A percentile compares a stretch with the other conserved stretches of the same genome.
phyloP scores from a whole-genome alignment of 1,140 invertebrate genomes.

The Arion vulgaris region DNA sequence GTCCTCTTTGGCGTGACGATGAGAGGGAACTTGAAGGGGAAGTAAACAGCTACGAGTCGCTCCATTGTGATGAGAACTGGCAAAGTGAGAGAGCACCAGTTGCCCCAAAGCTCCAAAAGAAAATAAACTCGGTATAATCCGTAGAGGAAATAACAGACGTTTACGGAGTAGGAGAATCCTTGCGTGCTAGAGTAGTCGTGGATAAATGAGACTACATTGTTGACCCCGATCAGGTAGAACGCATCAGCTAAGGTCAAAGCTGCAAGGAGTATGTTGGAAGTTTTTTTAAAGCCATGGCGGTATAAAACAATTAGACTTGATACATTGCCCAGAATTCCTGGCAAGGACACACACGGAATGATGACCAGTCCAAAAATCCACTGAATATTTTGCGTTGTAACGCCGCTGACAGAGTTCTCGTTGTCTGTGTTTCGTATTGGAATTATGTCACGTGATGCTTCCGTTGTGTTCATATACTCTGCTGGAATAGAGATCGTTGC shows the following conservation, averaged over 20 bases:
- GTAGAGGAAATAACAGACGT: neutral
- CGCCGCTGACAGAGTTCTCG: neutral
- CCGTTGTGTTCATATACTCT: neutral
- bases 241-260: conserved; percentile 8
- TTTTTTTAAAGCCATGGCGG: conserved; percentile 21
- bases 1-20: conserved; percentile 9
- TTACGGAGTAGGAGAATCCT: neutral
- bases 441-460: neutral
- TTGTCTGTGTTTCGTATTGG: neutral
- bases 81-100: conserved; percentile 15
- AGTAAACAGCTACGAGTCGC: conserved; percentile 1
- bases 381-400: neutral
- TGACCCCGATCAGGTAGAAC: conserved; percentile 9
- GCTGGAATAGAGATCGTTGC: neutral
- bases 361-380: conserved; percentile 18
- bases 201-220: neutral
- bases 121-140: neutral
- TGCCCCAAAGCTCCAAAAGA: conserved; percentile 20
- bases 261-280: conserved; percentile 15
- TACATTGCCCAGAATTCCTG: conserved; percentile 12
- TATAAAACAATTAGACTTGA: conserved; percentile 14
- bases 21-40: conserved; percentile 12
- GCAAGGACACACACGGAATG: neutral
- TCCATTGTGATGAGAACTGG: conserved; percentile 14
- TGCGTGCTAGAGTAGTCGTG: neutral